Evolutionary conservation across 2,797 vertebrate species (phyloP).

Genomic region (Ptychobarbus kaznakovi): DNA sequence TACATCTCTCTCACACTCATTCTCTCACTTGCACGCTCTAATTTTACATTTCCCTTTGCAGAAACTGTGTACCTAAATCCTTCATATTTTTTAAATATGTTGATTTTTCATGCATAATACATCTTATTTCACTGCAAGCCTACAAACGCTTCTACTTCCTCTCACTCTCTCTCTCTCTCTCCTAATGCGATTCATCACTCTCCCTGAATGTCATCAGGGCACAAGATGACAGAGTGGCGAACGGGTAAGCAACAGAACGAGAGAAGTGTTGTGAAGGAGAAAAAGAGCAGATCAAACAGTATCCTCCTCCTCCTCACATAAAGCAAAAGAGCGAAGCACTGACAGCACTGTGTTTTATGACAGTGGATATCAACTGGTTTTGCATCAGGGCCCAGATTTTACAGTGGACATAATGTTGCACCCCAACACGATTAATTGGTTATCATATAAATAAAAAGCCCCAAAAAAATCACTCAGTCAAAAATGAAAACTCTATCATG

Average conservation of each 20-base stretch:
- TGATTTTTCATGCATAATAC: constrained; percentile 34
- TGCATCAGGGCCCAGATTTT: constrained; percentile 8
- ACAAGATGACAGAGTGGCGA: constrained; percentile 50
- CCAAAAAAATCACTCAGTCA: too few relatives aligned
- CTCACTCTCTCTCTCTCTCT: background rate
- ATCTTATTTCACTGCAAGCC: constrained; percentile 11
- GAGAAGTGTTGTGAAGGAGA: constrained; percentile 44
- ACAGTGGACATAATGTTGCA: background rate
- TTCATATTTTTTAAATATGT: constrained; percentile 11
- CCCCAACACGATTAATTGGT: background rate
- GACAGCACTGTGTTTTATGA: constrained; percentile 20
- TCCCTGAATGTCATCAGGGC: constrained; percentile 49
- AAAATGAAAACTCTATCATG: background rate
- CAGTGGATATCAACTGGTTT: background rate
- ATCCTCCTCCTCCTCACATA: constrained; percentile 39
- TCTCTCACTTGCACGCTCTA: background rate
- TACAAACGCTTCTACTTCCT: background rate
- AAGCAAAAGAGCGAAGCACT: constrained; percentile 11
- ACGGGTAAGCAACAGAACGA: constrained; percentile 45
- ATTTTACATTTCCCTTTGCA: constrained; percentile 3
- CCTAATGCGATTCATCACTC: constrained; percentile 32
- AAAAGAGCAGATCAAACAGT: constrained; percentile 30
- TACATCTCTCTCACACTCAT: constrained; percentile 24
- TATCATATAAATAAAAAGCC: background rate
- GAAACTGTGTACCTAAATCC: constrained; percentile 18